Evolutionary conservation across 2,797 vertebrate genomes (phyloP).

Genomic region (Galago senegalensis): DNA sequence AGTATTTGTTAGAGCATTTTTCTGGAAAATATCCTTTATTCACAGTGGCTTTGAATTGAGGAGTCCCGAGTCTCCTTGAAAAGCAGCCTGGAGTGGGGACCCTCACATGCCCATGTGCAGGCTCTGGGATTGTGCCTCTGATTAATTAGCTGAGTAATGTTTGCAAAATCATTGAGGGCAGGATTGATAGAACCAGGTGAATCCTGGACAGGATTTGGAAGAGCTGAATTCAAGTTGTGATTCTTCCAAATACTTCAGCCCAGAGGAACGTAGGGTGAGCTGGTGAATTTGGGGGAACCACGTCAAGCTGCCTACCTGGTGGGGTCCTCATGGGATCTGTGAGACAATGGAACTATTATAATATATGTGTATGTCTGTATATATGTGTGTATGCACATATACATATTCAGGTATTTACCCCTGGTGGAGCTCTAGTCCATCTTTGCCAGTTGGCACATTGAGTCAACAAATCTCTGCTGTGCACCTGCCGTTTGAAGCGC

Average conservation of each 20-base stretch:
- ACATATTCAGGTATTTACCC: too few relatives aligned
- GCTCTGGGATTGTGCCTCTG: rapidly evolving
- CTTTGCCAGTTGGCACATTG: rapidly evolving
- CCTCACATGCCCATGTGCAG: rapidly evolving
- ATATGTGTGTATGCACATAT: rapidly evolving
- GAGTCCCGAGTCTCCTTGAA: too few relatives aligned
- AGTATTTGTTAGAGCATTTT: not conserved
- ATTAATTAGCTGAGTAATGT: rapidly evolving
- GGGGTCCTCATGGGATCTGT: not conserved
- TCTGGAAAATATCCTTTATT: not conserved
- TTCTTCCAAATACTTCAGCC: rapidly evolving
- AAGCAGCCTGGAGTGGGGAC: not conserved
- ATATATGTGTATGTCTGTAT: rapidly evolving
- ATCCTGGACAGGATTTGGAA: not conserved
- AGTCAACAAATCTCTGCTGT: rapidly evolving
- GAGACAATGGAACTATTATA: rapidly evolving
- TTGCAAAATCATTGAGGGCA: too few relatives aligned
- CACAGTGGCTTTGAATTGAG: not conserved
- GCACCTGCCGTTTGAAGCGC: rapidly evolving
- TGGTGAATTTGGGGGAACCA: not conserved
- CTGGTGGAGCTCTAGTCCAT: not conserved
- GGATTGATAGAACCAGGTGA: not conserved
- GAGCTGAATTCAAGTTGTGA: not conserved
- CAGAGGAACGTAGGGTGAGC: not conserved
- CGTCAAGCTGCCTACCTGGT: rapidly evolving